These are phyloP conservation scores for Sandelia bainsii DNA, from an alignment of 2,797 vertebrate genomes.

Conservation along the genomic window DNA sequence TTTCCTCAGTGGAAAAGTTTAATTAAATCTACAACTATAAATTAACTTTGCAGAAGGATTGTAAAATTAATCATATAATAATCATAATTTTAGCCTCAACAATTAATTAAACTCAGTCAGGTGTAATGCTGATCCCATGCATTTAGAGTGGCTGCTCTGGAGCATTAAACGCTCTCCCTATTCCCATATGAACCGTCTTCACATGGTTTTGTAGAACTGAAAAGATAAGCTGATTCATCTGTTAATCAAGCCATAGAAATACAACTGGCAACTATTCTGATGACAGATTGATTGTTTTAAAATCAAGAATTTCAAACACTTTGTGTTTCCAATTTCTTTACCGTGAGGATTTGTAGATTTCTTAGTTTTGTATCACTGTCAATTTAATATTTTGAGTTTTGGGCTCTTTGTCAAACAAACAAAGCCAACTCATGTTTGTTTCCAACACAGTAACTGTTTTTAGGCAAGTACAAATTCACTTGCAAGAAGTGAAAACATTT, in stretches of 20 bases:
- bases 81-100: constrained; percentile 25
- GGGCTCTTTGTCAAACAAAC: background rate
- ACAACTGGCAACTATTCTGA: background rate
- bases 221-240: background rate
- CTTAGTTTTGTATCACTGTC: too few species aligned
- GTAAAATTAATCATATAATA: constrained; percentile 29
- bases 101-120: constrained; percentile 47
- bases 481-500: background rate
- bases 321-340: background rate
- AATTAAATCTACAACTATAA: constrained; percentile 14
- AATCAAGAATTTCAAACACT: background rate
- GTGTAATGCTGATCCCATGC: constrained; percentile 31
- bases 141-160: constrained; percentile 16
- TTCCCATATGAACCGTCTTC: background rate
- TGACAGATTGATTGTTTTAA: background rate
- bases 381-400: background rate
- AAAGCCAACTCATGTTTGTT: background rate
- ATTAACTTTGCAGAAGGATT: constrained; percentile 12
- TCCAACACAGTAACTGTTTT: background rate
- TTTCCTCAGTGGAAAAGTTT: constrained; percentile 26
- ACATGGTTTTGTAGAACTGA: background rate
- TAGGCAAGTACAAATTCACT: background rate
- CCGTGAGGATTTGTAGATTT: background rate
- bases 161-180: constrained; percentile 16
- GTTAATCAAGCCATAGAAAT: background rate